Base-by-base conservation (phyloP, 2,888 invertebrate species). In the Cylindroiulus punctatus region DNA sequence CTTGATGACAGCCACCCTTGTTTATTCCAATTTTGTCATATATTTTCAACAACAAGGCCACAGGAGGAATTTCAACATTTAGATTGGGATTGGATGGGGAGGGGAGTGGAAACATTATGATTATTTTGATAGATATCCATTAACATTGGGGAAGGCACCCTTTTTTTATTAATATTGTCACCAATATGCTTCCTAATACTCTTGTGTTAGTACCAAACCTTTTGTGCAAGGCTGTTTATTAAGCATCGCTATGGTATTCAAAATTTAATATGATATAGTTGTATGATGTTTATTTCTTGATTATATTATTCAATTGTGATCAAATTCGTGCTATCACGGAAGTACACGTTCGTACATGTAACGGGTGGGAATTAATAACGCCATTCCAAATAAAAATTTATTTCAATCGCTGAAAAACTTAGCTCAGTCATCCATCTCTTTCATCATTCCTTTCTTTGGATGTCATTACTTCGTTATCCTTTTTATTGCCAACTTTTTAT, bases 401-500 rank as follows among this genome's bases (percentile, higher is more conserved):
- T 57, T 57, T 57, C 17, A 57, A 57, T 57, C 57, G 22, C 22
- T 57, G 44, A 57, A 57, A 57, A 57, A 22, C 22, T n/a, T 22
- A 22, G 22, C 57, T 57, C 22, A 22, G 22, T 57, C 57, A 57
- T 57, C 57, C 22, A 57, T 57, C 57, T 52, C 52, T 57, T 57
- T 44, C 22, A 22, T 57, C 57, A 57, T 57, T 57, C 22, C 22
- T 57, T 57, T 57, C 22, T 22, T 57, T 57, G 22, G 4, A 57
- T 22, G 57, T 19, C 7, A 22, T 57, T 57, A 4, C 22, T 17
- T 22, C 22, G 22, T 57, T 57, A 57, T 57, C 57, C 8, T 57
- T 57, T 57, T 57, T 57, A 57, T 57, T 57, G 22, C 57, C 22
- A 57, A 8, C 22, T 57, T 57, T 57, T 57, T 57, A 57, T 57